These are phyloP conservation scores for Daubentonia madagascariensis DNA, from an alignment of 2,113 vertebrate genomes.

Conservation along the genomic window DNA sequence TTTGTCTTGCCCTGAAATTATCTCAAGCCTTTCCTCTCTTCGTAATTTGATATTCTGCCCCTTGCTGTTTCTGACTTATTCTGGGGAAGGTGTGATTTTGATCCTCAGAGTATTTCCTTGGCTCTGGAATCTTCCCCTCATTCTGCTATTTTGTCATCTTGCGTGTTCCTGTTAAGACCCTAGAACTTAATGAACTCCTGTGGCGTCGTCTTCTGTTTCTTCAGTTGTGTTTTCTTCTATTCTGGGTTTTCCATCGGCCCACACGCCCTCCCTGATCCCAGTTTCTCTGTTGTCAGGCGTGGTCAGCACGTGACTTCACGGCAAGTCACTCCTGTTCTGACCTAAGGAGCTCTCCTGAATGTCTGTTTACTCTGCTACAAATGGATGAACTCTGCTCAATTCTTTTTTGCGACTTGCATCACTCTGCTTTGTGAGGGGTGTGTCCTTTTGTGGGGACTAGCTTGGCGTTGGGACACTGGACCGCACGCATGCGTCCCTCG, in stretches of 20 bases:
- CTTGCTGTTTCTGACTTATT: rapidly evolving
- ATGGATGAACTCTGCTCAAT: not conserved
- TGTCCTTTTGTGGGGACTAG: not conserved
- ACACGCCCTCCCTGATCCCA: not conserved
- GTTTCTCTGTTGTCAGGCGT: not conserved
- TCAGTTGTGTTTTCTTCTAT: no score
- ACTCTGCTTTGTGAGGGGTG: not conserved
- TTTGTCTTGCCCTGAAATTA: not conserved
- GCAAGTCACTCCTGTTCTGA: not conserved
- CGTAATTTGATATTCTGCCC: rapidly evolving
- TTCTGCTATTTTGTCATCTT: not conserved
- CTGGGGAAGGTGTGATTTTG: rapidly evolving
- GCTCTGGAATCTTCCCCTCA: rapidly evolving
- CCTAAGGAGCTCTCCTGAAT: rapidly evolving
- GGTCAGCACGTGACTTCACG: rapidly evolving
- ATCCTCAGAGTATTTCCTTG: rapidly evolving
- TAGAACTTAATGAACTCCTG: no score
- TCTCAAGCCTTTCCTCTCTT: rapidly evolving
- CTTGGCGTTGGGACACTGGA: not conserved
- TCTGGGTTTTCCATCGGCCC: not conserved
- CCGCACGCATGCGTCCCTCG: not conserved
- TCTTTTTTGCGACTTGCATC: not conserved
- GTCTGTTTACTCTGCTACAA: not conserved
- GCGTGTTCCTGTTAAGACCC: rapidly evolving
- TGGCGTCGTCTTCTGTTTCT: not conserved